Base-by-base conservation (phyloP, 2,113 vertebrate species). In the Tychaedon coryphoeus region DNA sequence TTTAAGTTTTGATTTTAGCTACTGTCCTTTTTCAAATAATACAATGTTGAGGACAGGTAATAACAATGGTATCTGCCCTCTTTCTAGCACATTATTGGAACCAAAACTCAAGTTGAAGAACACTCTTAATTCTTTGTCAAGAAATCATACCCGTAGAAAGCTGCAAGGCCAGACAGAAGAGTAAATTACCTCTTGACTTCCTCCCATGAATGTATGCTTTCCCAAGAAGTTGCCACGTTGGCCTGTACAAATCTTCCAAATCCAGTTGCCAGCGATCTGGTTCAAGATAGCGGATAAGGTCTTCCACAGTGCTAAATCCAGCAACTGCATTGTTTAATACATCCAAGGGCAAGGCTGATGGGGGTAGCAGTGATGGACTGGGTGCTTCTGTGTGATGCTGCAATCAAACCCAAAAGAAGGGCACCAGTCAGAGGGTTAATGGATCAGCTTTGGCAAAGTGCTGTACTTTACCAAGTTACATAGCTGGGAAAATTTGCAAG, bases 251-350 rank as follows among this genome's bases (percentile, higher is more conserved):
- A 76, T 99, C 99, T 72, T 99, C 99, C 97, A 99, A 98, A 95
- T 99, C 99, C 97, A 99, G 95, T 70, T 99, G 99, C 99, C 99
- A 99, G 74, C 98, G 97, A 15, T 99, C 99, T 3, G 99, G 99
- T 92, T 99, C 99, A 38, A 99, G 98, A 82, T 99, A 99, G 47
- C 99, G 99, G 97, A 99, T 99, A n/a, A 99, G 98, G 88, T 99
- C 99, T 97, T 99, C 99, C 97, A 99, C 97, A 1, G 99, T 99
- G 82, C 98, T 97, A 20, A 99, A 98, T 18, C 94, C 98, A 28
- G 98, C 96, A 15, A 99, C 98, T 0, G 98, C 98, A 1, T 99
- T 98, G 61, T 98, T 99, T 53, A 99, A 91, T 48, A 98, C 97
- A 79, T 99, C 99, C 70, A 99, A 94, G 0, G 98, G 98, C 93